These are phyloP conservation scores for Avahi laniger DNA, from an alignment of 2,797 vertebrate genomes.

Conservation along the genomic window DNA sequence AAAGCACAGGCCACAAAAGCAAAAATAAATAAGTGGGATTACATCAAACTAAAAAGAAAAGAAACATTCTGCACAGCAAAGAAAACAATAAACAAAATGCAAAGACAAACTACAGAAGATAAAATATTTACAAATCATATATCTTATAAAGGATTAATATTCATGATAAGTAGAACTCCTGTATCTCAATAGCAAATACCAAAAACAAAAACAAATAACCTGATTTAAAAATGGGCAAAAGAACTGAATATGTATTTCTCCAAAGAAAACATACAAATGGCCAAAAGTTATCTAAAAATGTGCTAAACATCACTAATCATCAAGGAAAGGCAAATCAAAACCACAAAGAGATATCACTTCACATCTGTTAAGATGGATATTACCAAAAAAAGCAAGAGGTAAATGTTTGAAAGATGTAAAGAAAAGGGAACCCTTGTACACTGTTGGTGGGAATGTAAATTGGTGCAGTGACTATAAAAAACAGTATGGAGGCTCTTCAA, in stretches of 20 bases:
- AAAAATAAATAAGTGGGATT: background rate
- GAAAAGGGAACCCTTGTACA: background rate
- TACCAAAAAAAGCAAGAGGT: background rate
- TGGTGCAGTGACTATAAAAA: background rate
- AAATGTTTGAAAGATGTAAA: background rate
- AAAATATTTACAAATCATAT: background rate
- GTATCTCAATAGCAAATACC: background rate
- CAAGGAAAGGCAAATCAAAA: background rate
- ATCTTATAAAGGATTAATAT: background rate
- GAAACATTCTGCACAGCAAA: background rate
- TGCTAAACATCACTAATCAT: background rate
- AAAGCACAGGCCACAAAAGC: background rate
- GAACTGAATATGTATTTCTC: background rate
- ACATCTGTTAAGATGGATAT: background rate
- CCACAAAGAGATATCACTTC: background rate
- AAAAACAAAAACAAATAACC: background rate
- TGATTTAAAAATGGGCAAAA: background rate
- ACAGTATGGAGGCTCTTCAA: background rate
- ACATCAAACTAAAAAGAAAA: background rate
- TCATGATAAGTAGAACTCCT: background rate
- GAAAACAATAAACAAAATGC: background rate
- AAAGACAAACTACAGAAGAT: background rate
- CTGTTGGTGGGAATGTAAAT: background rate
- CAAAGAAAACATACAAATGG: background rate
- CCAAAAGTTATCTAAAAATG: background rate